Conservation (phyloP, 2,888 invertebrate genomes). For the Ennomos erosarius region DNA sequence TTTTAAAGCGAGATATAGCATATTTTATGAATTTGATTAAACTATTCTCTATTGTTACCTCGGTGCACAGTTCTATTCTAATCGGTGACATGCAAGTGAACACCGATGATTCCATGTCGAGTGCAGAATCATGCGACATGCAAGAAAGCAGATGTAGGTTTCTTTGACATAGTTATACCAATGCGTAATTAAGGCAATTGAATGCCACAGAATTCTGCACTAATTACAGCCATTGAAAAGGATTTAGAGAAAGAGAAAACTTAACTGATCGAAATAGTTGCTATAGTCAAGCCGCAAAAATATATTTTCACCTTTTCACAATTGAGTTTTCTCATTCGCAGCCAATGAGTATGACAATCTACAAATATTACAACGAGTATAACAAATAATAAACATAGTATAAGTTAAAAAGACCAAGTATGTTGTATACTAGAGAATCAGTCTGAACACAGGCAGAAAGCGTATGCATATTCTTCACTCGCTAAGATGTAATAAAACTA, state of each 20-base stretch:
- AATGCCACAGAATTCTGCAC: slow-evolving; percentile 26
- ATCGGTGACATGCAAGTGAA: slow-evolving; percentile 39
- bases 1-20: no score
- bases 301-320: neutral
- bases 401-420: slow-evolving; percentile 3
- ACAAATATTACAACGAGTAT: slow-evolving; percentile 10
- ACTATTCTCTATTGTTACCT: slow-evolving; percentile 17
- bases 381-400: neutral
- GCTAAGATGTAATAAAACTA: slow-evolving; percentile 24
- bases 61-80: slow-evolving; percentile 14
- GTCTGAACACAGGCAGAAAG: slow-evolving; percentile 24
- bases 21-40: neutral
- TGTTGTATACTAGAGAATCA: neutral
- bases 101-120: slow-evolving; percentile 23
- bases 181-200: neutral
- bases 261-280: neutral
- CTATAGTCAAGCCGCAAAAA: neutral
- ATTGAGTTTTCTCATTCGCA: slow-evolving; percentile 5
- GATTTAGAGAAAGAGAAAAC: slow-evolving; percentile 9
- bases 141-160: slow-evolving; percentile 11
- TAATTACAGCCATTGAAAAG: slow-evolving; percentile 9
- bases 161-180: slow-evolving; percentile 3
- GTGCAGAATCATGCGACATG: slow-evolving; percentile 39
- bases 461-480: slow-evolving; percentile 25
- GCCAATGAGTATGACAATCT: slow-evolving; percentile 5